phyloP scores from a whole-genome alignment of 2,888 invertebrate species.

The Tenthredo distinguenda region DNA sequence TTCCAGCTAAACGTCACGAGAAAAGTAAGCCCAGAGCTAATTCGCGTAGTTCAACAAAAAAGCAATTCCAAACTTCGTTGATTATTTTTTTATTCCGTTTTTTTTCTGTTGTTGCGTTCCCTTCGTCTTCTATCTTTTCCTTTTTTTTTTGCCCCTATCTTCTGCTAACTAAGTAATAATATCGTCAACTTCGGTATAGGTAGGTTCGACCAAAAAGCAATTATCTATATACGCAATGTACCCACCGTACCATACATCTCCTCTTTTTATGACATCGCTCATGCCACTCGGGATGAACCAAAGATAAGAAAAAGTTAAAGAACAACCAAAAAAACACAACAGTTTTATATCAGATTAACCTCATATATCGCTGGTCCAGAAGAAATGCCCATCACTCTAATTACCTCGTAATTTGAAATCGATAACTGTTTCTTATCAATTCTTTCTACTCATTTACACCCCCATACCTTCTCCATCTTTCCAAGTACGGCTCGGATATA shows the following conservation, averaged over 20 bases:
- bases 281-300: neutral
- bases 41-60: neutral
- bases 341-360: conserved; percentile 12
- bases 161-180: conserved; percentile 6
- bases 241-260: neutral
- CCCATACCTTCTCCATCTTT: neutral
- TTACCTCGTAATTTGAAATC: conserved; percentile 25
- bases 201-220: conserved; percentile 23
- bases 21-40: neutral
- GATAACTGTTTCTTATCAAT: conserved; percentile 1
- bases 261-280: neutral
- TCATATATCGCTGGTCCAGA: neutral
- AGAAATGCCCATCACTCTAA: conserved; percentile 7
- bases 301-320: neutral
- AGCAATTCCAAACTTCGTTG: conserved; percentile 23
- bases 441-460: neutral
- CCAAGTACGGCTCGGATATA: neutral
- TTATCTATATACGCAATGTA: neutral
- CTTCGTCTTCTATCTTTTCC: neutral
- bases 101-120: neutral
- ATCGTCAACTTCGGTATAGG: neutral
- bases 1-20: neutral
- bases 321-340: neutral
- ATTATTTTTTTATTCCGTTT: neutral
- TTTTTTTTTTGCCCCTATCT: neutral